A percentile compares a stretch with the other conserved stretches of the same genome.
These are phyloP conservation scores for Natrix natrix DNA, from an alignment of 2,797 vertebrate genomes.

Conservation along the genomic window DNA sequence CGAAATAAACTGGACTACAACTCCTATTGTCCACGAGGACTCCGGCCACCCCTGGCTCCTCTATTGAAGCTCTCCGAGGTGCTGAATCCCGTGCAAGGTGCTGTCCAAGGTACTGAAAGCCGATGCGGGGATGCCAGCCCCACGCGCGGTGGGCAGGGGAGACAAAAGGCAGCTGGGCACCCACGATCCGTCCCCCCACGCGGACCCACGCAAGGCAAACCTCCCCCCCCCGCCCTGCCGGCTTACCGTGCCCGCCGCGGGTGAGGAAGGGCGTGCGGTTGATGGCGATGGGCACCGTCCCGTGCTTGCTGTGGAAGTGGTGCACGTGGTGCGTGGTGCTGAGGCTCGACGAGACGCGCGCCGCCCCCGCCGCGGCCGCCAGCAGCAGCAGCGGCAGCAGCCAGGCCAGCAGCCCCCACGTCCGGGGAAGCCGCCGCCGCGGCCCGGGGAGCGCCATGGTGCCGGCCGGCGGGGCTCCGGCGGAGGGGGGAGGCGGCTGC, in stretches of 20 bases:
- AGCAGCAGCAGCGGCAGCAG: constrained; percentile 24
- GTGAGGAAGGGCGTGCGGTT: constrained; percentile 96
- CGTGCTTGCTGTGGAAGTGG: constrained; percentile 96
- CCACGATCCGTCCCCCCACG: too few relatives aligned
- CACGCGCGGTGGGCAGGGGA: too few relatives aligned
- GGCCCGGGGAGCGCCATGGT: constrained; percentile 8
- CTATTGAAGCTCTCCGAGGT: background rate
- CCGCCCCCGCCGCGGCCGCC: constrained; percentile 79
- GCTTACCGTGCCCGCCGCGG: constrained; percentile 91
- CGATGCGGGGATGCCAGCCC: too few relatives aligned
- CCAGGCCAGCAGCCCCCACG: constrained; percentile 28
- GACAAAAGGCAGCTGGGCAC: too few relatives aligned
- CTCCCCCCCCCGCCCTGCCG: background rate
- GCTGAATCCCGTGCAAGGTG: too few relatives aligned
- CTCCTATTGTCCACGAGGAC: background rate
- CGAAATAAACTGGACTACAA: background rate
- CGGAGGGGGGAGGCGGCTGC: background rate
- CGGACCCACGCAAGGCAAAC: too few relatives aligned
- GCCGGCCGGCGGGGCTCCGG: constrained; percentile 14
- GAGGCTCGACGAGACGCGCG: constrained; percentile 91
- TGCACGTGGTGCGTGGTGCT: constrained; percentile 94
- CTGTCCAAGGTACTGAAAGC: background rate
- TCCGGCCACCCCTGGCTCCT: background rate
- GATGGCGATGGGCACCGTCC: constrained; percentile 92
- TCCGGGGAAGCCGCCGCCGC: constrained; percentile 26